Conservation (phyloP, 2,888 invertebrate species). For the Drosophila subquinaria region DNA sequence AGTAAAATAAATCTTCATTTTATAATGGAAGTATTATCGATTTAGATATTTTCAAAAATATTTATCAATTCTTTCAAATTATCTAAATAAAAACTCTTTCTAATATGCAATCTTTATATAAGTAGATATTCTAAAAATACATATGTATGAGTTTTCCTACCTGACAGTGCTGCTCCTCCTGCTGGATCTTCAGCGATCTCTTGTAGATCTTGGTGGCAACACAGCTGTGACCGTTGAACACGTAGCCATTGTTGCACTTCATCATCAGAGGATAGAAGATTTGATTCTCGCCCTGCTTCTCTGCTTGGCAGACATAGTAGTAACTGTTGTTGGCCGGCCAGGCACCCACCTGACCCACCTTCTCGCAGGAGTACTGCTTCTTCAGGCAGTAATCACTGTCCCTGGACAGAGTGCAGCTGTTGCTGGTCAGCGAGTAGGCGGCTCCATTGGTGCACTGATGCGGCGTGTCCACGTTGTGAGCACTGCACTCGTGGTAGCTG, state of each 20-base stretch:
- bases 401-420: conserved; percentile 66
- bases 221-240: conserved; percentile 65
- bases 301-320: conserved; percentile 77
- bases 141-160: no score
- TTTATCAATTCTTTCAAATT: no score
- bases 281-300: conserved; percentile 2
- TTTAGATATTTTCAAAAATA: no score
- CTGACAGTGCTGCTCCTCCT: neutral
- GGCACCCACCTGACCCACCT: conserved; percentile 66
- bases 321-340: conserved; percentile 76
- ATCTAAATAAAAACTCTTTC: no score
- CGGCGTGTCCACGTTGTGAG: conserved; percentile 59
- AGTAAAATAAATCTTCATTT: no score
- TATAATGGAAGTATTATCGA: no score
- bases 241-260: conserved; percentile 67
- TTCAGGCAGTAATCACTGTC: conserved; percentile 60
- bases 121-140: no score
- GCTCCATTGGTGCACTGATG: conserved; percentile 67
- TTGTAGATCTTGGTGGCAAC: neutral
- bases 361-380: conserved; percentile 71
- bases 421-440: conserved; percentile 69
- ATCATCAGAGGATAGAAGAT: conserved; percentile 75
- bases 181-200: neutral
- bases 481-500: conserved; percentile 79
- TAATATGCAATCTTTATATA: no score